Evolutionary conservation across 2,113 vertebrate genomes (phyloP).

Genomic region (Argyrosomus japonicus): DNA sequence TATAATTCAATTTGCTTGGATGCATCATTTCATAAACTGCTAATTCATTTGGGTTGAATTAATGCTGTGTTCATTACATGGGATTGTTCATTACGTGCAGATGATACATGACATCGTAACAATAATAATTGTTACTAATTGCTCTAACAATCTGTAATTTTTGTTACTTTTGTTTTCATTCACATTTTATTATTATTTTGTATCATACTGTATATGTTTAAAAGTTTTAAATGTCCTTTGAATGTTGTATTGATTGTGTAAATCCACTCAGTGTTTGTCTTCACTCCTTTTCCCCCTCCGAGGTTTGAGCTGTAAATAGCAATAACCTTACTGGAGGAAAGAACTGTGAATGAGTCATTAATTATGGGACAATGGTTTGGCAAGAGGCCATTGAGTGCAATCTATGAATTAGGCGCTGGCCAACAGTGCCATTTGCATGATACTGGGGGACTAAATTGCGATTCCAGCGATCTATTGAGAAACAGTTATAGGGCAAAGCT

Average conservation of each 20-base stretch:
- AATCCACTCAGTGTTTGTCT: constrained; percentile 38
- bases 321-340: constrained; percentile 52
- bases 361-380: constrained; percentile 75
- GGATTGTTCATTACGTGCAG: constrained; percentile 28
- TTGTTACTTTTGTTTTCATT: neutral
- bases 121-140: neutral
- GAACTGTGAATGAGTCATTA: constrained; percentile 70
- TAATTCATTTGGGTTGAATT: constrained; percentile 60
- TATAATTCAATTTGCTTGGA: constrained; percentile 62
- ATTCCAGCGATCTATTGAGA: constrained; percentile 74
- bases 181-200: neutral
- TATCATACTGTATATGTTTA: neutral
- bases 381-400: constrained; percentile 66
- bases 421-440: constrained; percentile 76
- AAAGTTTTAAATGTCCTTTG: constrained; percentile 17
- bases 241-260: constrained; percentile 22
- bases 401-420: constrained; percentile 77
- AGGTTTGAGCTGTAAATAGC: constrained; percentile 56
- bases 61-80: constrained; percentile 40
- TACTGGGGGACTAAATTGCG: constrained; percentile 70
- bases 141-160: constrained; percentile 14
- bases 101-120: constrained; percentile 26
- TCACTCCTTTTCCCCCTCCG: neutral
- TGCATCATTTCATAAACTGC: constrained; percentile 57
- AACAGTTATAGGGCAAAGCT: constrained; percentile 74